These are phyloP conservation scores for Dryoscopus gambensis DNA, from an alignment of 2,113 vertebrate species.

Conservation along the genomic window DNA sequence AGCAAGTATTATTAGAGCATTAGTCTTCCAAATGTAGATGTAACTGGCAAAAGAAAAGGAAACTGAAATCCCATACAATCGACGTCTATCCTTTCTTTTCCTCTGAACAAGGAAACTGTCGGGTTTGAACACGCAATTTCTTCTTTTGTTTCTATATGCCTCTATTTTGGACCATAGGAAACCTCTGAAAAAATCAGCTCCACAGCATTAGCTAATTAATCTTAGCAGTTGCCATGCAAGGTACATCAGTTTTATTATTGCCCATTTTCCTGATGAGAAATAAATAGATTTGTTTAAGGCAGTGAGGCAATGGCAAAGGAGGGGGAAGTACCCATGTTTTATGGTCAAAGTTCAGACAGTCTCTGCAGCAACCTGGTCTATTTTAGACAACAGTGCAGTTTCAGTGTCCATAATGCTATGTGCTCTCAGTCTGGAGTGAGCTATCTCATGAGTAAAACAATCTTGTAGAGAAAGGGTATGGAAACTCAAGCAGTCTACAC, in stretches of 20 bases:
- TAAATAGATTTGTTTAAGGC: neutral
- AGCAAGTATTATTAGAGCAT: conserved; percentile 49
- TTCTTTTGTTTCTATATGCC: neutral
- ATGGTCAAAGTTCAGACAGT: neutral
- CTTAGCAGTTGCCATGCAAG: neutral
- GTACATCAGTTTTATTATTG: neutral
- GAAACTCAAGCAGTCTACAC: neutral
- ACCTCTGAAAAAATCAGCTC: neutral
- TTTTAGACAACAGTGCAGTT: neutral
- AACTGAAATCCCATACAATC: neutral
- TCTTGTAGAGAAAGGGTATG: neutral
- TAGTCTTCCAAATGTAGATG: conserved; percentile 34
- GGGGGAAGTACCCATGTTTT: neutral
- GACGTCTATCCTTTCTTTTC: neutral
- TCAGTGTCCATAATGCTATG: neutral
- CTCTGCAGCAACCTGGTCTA: neutral
- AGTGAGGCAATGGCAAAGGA: neutral
- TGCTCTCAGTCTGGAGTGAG: neutral
- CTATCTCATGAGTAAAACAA: neutral
- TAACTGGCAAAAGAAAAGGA: conserved; percentile 5
- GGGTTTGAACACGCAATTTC: neutral
- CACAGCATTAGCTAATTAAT: neutral
- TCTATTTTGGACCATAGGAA: neutral
- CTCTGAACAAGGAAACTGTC: neutral
- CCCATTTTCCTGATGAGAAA: neutral